A percentile compares a stretch with the other conserved stretches of the same genome.
phyloP scores from a whole-genome alignment of 1,140 invertebrate genomes.

The Hyles euphorbiae region DNA sequence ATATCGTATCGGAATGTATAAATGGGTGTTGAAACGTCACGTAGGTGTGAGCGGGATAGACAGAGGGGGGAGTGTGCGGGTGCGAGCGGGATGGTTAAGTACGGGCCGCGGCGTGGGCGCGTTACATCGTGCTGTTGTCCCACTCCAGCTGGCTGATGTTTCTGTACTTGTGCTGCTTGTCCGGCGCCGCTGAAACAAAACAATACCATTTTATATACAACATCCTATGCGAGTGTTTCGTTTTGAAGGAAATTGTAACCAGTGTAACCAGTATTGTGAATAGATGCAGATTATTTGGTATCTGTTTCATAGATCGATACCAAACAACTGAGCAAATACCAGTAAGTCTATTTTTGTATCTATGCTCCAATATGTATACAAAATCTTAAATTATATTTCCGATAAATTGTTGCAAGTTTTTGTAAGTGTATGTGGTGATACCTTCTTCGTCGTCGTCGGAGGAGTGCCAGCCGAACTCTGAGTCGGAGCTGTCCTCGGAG shows the following conservation, averaged over 20 bases:
- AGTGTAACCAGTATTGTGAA: too few species aligned
- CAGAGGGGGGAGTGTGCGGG: constrained; percentile 16
- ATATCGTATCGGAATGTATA: too few species aligned
- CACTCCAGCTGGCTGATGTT: constrained; percentile 83
- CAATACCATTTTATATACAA: background rate
- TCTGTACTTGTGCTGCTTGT: constrained; percentile 77
- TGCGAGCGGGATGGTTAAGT: constrained; percentile 35
- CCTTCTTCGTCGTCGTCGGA: constrained; percentile 83
- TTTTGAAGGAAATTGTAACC: too few species aligned
- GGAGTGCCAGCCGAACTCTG: constrained; percentile 79
- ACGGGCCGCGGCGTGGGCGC: constrained; percentile 29
- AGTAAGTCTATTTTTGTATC: too few species aligned
- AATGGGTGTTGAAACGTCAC: background rate
- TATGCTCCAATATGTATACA: too few species aligned
- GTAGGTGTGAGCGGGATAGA: background rate
- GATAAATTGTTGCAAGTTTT: too few species aligned
- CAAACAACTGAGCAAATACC: too few species aligned
- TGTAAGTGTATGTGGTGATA: too few species aligned
- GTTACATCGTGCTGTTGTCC: constrained; percentile 83
- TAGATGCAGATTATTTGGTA: too few species aligned
- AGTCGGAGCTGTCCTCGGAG: constrained; percentile 82
- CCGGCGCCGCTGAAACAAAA: constrained; percentile 50
- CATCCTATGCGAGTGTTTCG: too few species aligned
- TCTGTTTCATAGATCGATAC: too few species aligned
- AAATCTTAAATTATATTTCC: too few species aligned